phyloP scores from a whole-genome alignment of 2,888 invertebrate genomes.

The Tanypteryx hageni region DNA sequence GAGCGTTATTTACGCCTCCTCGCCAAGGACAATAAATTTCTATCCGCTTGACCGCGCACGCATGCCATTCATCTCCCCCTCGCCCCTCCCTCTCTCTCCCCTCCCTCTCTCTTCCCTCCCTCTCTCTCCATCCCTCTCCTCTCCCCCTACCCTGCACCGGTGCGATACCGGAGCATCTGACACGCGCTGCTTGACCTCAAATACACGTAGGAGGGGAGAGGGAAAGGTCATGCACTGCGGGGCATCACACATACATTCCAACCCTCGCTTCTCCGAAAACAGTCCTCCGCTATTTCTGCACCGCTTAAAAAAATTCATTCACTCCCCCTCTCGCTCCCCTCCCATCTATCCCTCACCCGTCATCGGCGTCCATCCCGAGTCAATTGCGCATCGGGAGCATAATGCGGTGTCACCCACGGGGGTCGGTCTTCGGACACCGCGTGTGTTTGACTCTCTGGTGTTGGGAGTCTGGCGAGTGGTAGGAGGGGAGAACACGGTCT shows the following conservation, averaged over 20 bases:
- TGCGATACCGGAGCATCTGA: no score
- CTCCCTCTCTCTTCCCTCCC: background rate
- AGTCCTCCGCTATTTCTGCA: background rate
- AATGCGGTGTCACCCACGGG: background rate
- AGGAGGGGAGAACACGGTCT: background rate
- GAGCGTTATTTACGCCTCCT: no score
- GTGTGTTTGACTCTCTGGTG: background rate
- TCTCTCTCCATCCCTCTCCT: background rate
- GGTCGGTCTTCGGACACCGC: background rate
- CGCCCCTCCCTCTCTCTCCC: background rate
- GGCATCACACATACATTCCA: background rate
- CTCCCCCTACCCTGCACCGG: no score
- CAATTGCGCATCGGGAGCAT: slow-evolving; percentile 39
- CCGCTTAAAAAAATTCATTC: background rate
- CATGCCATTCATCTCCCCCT: background rate
- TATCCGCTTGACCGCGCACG: background rate
- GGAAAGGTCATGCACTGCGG: background rate
- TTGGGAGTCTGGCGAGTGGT: background rate
- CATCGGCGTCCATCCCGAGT: background rate
- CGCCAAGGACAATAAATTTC: background rate
- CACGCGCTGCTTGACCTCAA: background rate
- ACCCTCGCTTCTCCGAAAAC: background rate
- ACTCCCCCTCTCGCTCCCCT: background rate
- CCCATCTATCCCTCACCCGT: background rate
- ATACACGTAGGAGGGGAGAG: background rate